A percentile compares a stretch with the other conserved stretches of the same genome.
These are phyloP conservation scores for Heteractis magnifica DNA, from an alignment of 92 coral and sea anemone species.

Conservation along the genomic window DNA sequence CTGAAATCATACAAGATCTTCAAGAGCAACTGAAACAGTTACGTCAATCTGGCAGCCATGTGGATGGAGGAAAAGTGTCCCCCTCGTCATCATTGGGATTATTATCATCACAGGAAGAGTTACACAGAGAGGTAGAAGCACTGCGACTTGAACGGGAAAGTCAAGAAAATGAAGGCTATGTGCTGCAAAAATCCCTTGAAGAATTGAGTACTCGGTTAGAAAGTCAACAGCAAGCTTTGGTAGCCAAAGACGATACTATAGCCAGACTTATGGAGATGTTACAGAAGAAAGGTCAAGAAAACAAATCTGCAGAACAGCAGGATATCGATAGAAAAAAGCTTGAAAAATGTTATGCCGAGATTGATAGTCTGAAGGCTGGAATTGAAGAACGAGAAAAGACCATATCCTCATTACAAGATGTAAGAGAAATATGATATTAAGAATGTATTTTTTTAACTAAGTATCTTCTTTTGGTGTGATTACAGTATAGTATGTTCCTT, in stretches of 20 bases:
- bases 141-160: slow-evolving; percentile 73
- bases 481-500: neutral
- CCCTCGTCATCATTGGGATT: slow-evolving; percentile 57
- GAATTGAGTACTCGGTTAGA: slow-evolving; percentile 76
- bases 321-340: slow-evolving; percentile 65
- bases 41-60: slow-evolving; percentile 44
- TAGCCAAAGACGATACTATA: slow-evolving; percentile 80
- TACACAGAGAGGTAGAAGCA: slow-evolving; percentile 70
- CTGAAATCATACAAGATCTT: slow-evolving; percentile 74
- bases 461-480: neutral
- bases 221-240: slow-evolving; percentile 68
- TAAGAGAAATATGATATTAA: slow-evolving; percentile 1
- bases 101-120: slow-evolving; percentile 61
- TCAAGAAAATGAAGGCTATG: slow-evolving; percentile 78
- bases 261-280: slow-evolving; percentile 80
- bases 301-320: slow-evolving; percentile 55
- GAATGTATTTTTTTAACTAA: neutral
- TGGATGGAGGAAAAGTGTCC: slow-evolving; percentile 30
- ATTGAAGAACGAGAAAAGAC: slow-evolving; percentile 72
- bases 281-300: slow-evolving; percentile 69
- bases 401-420: slow-evolving; percentile 71
- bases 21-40: slow-evolving; percentile 62
- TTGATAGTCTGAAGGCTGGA: slow-evolving; percentile 52
- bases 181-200: slow-evolving; percentile 78
- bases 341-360: slow-evolving; percentile 61